Percentiles rank a stretch among this genome's conserved stretches.
These are phyloP conservation scores for Xestia rhomboidea DNA, from an alignment of 2,888 invertebrate species.

Conservation along the genomic window DNA sequence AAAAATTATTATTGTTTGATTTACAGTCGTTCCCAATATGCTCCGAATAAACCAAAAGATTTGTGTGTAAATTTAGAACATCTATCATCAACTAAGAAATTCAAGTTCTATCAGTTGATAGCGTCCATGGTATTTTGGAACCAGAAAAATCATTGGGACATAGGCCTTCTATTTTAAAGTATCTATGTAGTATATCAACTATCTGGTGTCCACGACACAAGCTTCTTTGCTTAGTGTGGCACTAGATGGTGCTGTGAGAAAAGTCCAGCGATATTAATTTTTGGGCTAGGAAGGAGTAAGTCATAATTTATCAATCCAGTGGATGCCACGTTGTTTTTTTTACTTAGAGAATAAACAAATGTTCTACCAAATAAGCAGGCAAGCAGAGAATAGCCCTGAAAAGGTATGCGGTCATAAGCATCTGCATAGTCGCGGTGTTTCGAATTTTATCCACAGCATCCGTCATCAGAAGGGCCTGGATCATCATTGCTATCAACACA, in stretches of 20 bases:
- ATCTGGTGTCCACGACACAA: too few relatives aligned
- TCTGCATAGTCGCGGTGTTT: constrained; percentile 73
- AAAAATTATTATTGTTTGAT: neutral
- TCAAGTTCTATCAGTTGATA: neutral
- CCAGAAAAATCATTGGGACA: neutral
- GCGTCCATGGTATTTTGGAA: neutral
- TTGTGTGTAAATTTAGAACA: neutral
- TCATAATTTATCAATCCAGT: neutral
- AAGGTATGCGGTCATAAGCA: constrained; percentile 73
- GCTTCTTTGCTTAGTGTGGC: too few relatives aligned
- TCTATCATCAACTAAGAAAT: neutral
- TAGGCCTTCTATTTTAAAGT: neutral
- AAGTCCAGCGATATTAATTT: too few relatives aligned
- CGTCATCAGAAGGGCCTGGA: constrained; percentile 80
- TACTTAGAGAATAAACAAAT: neutral
- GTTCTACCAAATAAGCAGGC: constrained; percentile 79
- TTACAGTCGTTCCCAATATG: neutral
- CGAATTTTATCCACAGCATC: constrained; percentile 71
- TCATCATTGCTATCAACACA: constrained; percentile 77
- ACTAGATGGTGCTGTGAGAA: too few relatives aligned
- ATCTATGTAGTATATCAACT: too few relatives aligned
- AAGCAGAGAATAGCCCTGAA: constrained; percentile 80
- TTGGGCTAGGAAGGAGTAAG: neutral
- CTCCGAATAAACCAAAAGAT: neutral
- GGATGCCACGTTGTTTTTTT: neutral